Evolutionary conservation across 2,888 invertebrate species (phyloP).

Genomic region (Himalopsyche tibetana): DNA sequence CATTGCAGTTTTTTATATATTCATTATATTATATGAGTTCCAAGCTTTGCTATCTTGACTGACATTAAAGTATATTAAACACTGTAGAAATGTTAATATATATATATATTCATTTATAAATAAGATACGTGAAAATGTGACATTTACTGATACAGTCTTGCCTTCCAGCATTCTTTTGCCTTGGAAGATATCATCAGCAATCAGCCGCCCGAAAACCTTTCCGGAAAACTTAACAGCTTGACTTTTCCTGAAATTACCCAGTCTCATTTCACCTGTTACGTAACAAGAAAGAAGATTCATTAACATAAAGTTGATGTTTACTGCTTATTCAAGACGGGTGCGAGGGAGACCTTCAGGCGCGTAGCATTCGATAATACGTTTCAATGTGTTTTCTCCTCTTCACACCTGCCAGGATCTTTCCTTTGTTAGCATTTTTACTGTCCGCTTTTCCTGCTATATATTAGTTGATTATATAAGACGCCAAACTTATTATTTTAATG

Average conservation of each 20-base stretch:
- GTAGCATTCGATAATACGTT: conserved; percentile 36
- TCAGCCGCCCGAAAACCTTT: conserved; percentile 55
- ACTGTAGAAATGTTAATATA: too few relatives aligned
- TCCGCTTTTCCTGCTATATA: conserved; percentile 30
- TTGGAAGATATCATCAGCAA: conserved; percentile 59
- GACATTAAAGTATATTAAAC: too few relatives aligned
- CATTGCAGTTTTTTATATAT: too few relatives aligned
- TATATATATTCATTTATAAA: too few relatives aligned
- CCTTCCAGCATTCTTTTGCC: not conserved
- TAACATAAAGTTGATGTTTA: conserved; percentile 60
- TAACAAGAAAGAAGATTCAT: conserved; percentile 60
- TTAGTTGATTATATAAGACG: conserved; percentile 32
- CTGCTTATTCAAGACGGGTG: conserved; percentile 50
- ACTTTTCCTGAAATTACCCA: conserved; percentile 54
- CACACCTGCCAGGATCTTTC: not conserved
- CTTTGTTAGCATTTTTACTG: conserved; percentile 43
- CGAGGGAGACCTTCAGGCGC: conserved; percentile 12
- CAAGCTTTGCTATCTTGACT: too few relatives aligned
- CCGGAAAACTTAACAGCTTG: conserved; percentile 48
- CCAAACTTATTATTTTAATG: conserved; percentile 42
- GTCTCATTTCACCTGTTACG: conserved; percentile 58
- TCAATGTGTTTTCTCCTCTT: conserved; percentile 34
- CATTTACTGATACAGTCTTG: too few relatives aligned
- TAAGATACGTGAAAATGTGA: too few relatives aligned
- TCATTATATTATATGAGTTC: too few relatives aligned